phyloP scores from a whole-genome alignment of 2,113 vertebrate genomes.

The Menidia beryllina region DNA sequence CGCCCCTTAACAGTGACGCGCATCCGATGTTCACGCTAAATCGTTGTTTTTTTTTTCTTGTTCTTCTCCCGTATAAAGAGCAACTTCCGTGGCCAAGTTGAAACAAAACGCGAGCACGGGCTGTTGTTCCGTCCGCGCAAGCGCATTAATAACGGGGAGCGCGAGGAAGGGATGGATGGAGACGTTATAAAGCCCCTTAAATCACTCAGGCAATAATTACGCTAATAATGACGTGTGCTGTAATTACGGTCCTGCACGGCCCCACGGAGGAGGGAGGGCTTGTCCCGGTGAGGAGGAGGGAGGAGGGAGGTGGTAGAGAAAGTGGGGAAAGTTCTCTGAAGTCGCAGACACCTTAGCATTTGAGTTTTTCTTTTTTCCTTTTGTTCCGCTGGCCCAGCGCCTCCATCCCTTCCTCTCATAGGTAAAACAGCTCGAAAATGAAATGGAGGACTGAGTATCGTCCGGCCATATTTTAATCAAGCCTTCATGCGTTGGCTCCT shows the following conservation, averaged over 20 bases:
- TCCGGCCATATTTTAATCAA: neutral
- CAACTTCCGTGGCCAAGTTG: neutral
- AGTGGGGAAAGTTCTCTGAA: conserved; percentile 58
- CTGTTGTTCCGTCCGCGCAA: no score
- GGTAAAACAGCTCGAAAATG: neutral
- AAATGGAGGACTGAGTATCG: neutral
- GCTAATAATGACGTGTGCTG: conserved; percentile 26
- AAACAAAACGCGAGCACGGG: neutral
- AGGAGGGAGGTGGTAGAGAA: conserved; percentile 50
- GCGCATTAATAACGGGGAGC: neutral
- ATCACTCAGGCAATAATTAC: conserved; percentile 36
- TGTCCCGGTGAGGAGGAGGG: conserved; percentile 4
- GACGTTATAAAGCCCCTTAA: conserved; percentile 24
- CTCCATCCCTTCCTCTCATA: conserved; percentile 43
- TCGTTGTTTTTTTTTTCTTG: neutral
- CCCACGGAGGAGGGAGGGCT: conserved; percentile 54
- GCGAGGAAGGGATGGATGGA: neutral
- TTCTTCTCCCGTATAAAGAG: neutral
- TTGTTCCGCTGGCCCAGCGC: neutral
- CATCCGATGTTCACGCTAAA: neutral
- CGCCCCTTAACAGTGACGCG: neutral
- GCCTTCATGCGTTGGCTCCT: conserved; percentile 16
- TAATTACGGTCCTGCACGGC: conserved; percentile 35
- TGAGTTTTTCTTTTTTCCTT: neutral
- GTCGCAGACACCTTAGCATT: conserved; percentile 30